Base-by-base conservation (phyloP, 2,888 invertebrate species). In the Tetanocera ferruginea region DNA sequence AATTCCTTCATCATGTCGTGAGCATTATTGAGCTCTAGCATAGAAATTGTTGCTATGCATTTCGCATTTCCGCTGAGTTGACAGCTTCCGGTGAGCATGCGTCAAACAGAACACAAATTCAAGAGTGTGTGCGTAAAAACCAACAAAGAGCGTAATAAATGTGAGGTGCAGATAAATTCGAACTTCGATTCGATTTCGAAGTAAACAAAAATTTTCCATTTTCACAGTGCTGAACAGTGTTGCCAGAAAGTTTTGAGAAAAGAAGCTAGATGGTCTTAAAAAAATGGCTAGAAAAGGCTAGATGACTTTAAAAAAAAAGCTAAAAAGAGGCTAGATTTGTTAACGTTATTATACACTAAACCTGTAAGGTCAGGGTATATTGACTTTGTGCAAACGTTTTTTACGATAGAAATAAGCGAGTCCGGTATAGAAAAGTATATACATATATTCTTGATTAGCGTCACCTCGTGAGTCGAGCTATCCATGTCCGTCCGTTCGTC, bases 71-170 rank as follows among this genome's bases (percentile, higher is more conserved):
- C 64, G 74, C 51, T 64, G 64, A 74, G 23, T 75, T 37, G 17
- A 51, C 71, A 77, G 77, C 71, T 72, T 77, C 77, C 77, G 55
- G 52, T 55, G 72, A 66, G 34, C 77, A 77, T 72, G 77, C 77
- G 77, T 64, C 14, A 3, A 49, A 23, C 31, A 37, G 17, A 60
- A 60, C 1, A 8, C 37, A 19, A 73, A 60, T 43, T 60, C 72
- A 25, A n/a, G 11, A 25, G 69, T 9, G 49, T 34, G 34, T 60
- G 11, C 9, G 37, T 19, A 43, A 37, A 43, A 37, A 43, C 17
- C 17, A 17, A 2, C 23, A 19, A 37, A 14, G 31, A 37, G 37
- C 2, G 69, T 14, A 49, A 8, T 37, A 37, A 43, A 23, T 25
- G 8, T 62, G 28, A 14, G 4, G 28, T 25, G 14, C 60, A 66